phyloP scores from a whole-genome alignment of 2,888 invertebrate genomes.

The Xestia ashworthii region DNA sequence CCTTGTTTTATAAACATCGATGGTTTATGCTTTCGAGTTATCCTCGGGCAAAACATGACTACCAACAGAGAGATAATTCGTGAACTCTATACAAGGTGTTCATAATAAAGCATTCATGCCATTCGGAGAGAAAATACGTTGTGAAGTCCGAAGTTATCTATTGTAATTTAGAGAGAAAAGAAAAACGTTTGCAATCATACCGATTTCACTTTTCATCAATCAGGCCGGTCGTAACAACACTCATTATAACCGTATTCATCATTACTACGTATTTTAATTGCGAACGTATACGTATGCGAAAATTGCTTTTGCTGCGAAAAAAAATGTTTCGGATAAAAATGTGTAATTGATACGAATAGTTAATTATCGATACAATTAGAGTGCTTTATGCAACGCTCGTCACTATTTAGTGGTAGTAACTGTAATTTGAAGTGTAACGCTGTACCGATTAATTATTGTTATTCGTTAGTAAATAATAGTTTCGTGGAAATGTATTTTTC shows the following conservation, averaged over 20 bases:
- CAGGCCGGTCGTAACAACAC: slow-evolving; percentile 61
- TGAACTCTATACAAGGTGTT: slow-evolving; percentile 55
- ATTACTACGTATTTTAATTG: slow-evolving; percentile 73
- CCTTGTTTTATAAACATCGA: slow-evolving; percentile 52
- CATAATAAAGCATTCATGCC: slow-evolving; percentile 55
- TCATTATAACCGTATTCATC: slow-evolving; percentile 69
- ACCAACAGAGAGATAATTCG: slow-evolving; percentile 58
- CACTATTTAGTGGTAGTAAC: slow-evolving; percentile 57
- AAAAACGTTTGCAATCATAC: slow-evolving; percentile 46
- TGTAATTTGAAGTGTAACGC: slow-evolving; percentile 36
- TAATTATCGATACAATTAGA: slow-evolving; percentile 65
- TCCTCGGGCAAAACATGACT: slow-evolving; percentile 60
- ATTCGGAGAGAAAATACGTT: slow-evolving; percentile 57
- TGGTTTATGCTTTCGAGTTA: slow-evolving; percentile 58
- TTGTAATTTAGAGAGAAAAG: slow-evolving; percentile 43
- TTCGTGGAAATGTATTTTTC: slow-evolving; percentile 5
- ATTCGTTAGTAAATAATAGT: slow-evolving; percentile 13
- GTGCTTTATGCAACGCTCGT: slow-evolving; percentile 50
- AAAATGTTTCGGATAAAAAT: slow-evolving; percentile 53
- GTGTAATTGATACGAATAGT: slow-evolving; percentile 64
- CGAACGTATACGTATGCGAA: slow-evolving; percentile 60
- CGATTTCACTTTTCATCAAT: slow-evolving; percentile 74
- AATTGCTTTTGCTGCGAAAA: slow-evolving; percentile 44
- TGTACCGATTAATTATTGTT: slow-evolving; percentile 19
- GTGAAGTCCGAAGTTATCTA: slow-evolving; percentile 52